These are phyloP conservation scores for Mus minutoides DNA, from an alignment of 2,797 vertebrate species.

Conservation along the genomic window DNA sequence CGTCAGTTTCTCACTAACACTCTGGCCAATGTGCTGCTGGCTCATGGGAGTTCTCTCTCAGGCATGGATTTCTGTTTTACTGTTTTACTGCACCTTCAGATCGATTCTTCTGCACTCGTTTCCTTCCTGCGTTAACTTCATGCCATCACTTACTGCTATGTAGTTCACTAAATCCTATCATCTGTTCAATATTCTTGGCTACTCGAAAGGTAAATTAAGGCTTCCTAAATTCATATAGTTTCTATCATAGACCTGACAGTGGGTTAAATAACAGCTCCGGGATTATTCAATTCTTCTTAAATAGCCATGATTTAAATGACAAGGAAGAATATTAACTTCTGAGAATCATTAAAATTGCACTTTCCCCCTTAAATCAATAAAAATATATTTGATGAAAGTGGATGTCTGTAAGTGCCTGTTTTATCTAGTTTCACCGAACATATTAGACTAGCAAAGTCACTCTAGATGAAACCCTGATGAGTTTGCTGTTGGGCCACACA, in stretches of 20 bases:
- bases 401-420: conserved; percentile 39
- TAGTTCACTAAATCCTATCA: background rate
- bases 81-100: background rate
- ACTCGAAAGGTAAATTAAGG: background rate
- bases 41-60: conserved; percentile 20
- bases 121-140: conserved; percentile 49
- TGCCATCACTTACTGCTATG: background rate
- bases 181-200: conserved; percentile 19
- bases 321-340: conserved; percentile 56
- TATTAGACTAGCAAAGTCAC: conserved; percentile 35
- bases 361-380: conserved; percentile 3
- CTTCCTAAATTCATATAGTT: conserved; percentile 31
- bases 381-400: conserved; percentile 32
- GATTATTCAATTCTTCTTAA: background rate
- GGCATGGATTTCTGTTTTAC: background rate
- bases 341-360: conserved; percentile 42
- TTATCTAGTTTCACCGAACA: conserved; percentile 54
- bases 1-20: background rate
- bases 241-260: conserved; percentile 3
- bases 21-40: background rate
- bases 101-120: background rate
- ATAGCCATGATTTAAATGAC: conserved; percentile 20
- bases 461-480: conserved; percentile 27
- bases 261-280: background rate
- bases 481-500: background rate